Evolutionary conservation across 2,113 vertebrate species (phyloP), one percentile per base, ranked within the genome.

Genomic region (Rostratula benghalensis): DNA sequence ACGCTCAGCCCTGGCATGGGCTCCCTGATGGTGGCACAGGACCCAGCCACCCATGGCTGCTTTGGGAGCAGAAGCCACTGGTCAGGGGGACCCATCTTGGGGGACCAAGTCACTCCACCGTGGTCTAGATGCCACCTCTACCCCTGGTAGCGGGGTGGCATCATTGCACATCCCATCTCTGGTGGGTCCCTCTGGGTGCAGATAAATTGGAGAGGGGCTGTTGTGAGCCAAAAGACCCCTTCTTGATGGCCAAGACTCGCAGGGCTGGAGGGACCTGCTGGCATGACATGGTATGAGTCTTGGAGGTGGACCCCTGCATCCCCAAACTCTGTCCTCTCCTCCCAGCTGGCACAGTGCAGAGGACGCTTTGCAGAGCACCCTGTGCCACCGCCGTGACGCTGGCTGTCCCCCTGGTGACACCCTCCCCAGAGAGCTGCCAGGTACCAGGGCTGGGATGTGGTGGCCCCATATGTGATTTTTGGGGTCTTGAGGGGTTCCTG

Each of bases 301-400:
- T 25, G 22, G 3, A 23, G 48, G 35, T 33, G 35, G 20, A 60
- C 10, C 5, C 35, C 25, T 4, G 30, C 24, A 3, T 0, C 9
- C 28, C 6, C 11, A 25, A 69, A 10, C n/a, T 24, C 43, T 59
- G 39, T 20, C n/a, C 27, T 83, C 61, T 63, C 33, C 70, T 70
- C 33, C 27, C 75, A 97, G 96, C 57, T 97, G 97, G 96, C 85
- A 73, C 28, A 95, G 95, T 0, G 31, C 80, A 10, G 96, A 97
- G 16, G 90, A 97, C 30, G 71, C 92, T 18, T 87, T 60, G 43
- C 4, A 0, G 76, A 81, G 59, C 0, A 2, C 53, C 14, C 59
- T 6, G 7, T 97, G 96, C 77, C 48, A 13, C 68, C 96, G 96
- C 78, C 94, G 96, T 83, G 82, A 87, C 56, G 78, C 51, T 0